A percentile compares a stretch with the other conserved stretches of the same genome.
Evolutionary conservation across 2,888 invertebrate species (phyloP).

Genomic region (Archaeoteleia sp.): DNA sequence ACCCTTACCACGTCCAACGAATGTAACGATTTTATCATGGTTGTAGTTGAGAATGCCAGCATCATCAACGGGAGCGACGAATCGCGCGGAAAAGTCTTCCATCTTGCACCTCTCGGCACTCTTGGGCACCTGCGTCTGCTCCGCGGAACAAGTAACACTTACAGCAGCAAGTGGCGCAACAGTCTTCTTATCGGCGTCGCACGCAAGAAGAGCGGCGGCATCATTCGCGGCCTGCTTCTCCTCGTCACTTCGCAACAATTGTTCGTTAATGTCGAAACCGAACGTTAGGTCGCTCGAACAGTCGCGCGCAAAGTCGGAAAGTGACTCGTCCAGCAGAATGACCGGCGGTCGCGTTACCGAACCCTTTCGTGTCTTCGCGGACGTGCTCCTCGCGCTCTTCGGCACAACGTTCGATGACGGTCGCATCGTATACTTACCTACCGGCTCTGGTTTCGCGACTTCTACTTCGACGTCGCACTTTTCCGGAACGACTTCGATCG

Average conservation of each 20-base stretch:
- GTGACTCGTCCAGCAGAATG: conserved; percentile 80
- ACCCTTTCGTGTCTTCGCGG: conserved; percentile 31
- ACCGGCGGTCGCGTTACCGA: conserved; percentile 80
- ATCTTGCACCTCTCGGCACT: conserved; percentile 70
- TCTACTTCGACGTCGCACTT: conserved; percentile 4
- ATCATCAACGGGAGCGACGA: conserved; percentile 69
- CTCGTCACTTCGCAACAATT: conserved; percentile 78
- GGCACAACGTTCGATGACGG: not conserved
- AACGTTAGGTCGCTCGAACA: conserved; percentile 83
- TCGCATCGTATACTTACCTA: not conserved
- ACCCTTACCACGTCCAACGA: conserved; percentile 80
- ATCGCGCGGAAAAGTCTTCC: conserved; percentile 75
- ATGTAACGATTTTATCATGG: conserved; percentile 80
- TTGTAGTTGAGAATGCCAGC: conserved; percentile 75
- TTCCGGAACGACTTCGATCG: conserved; percentile 10
- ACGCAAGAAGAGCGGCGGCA: conserved; percentile 19
- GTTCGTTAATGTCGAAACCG: conserved; percentile 87
- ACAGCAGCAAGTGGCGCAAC: no score
- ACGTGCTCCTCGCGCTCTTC: conserved; percentile 18
- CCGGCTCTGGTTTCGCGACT: conserved; percentile 6
- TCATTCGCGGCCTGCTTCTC: conserved; percentile 52
- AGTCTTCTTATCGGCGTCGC: not conserved
- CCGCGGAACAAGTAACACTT: conserved; percentile 56
- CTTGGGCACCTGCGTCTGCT: conserved; percentile 48
- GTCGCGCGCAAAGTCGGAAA: conserved; percentile 62